phyloP scores from a whole-genome alignment of 2,888 invertebrate species.

The Nomada ferruginata region DNA sequence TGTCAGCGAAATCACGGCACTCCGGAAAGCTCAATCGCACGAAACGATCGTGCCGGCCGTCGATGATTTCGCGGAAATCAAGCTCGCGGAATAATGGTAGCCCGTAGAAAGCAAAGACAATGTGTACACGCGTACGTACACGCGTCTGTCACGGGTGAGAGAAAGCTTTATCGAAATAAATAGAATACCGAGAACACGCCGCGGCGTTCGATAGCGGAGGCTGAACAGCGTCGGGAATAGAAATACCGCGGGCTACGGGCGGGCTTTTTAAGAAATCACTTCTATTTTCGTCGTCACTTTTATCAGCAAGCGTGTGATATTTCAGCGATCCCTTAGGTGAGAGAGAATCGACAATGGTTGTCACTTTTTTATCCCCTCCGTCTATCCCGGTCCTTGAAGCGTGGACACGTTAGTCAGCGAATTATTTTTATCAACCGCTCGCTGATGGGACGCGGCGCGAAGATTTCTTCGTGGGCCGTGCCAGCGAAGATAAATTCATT shows the following conservation, averaged over 20 bases:
- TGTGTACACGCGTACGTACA: background rate
- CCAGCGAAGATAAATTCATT: constrained; percentile 34
- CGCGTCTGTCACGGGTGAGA: background rate
- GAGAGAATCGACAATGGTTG: constrained; percentile 22
- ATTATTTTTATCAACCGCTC: constrained; percentile 66
- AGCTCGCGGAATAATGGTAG: constrained; percentile 39
- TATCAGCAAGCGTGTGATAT: background rate
- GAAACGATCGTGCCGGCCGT: constrained; percentile 28
- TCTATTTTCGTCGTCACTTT: constrained; percentile 21
- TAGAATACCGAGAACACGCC: constrained; percentile 36
- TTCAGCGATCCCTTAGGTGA: background rate
- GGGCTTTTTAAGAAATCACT: constrained; percentile 23
- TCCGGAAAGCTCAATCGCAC: constrained; percentile 48
- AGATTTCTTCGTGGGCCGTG: constrained; percentile 32
- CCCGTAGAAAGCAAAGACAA: constrained; percentile 41
- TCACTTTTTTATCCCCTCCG: constrained; percentile 31
- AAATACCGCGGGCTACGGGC: background rate
- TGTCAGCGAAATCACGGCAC: constrained; percentile 44
- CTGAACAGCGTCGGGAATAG: constrained; percentile 25
- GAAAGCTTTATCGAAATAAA: constrained; percentile 25
- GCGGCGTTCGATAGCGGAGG: constrained; percentile 7
- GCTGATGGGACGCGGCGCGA: constrained; percentile 29
- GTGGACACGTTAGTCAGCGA: constrained; percentile 67
- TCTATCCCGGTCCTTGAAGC: constrained; percentile 49
- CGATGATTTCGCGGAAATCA: constrained; percentile 45